Base-by-base conservation (phyloP, 1,140 invertebrate species). In the Pygmarrhopalites habei region DNA sequence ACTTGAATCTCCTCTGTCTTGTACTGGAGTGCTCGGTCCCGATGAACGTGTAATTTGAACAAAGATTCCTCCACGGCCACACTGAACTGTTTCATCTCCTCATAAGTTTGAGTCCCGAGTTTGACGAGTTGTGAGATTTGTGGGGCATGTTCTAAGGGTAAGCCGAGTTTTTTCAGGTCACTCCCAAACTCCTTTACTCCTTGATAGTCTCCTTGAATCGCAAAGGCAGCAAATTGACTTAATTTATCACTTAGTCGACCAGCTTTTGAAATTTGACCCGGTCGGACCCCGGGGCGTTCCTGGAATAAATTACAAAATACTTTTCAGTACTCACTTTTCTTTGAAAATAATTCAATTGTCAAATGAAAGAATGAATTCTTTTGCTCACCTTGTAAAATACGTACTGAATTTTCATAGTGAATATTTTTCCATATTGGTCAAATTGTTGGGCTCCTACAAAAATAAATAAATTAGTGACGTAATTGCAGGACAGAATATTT, bases 361-460 rank as follows among this genome's bases (percentile, higher is more conserved):
- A n/a, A n/a, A n/a, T n/a, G n/a, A n/a, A n/a, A n/a, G n/a, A n/a
- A n/a, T n/a, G n/a, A n/a, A n/a, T n/a, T n/a, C n/a, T n/a, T n/a
- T n/a, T n/a, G n/a, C n/a, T n/a, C n/a, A n/a, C n/a, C 75, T 97
- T 97, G 77, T 99, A 99, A 76, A 97, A 95, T 30, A 98, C 89
- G 74, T 98, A 98, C 74, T 98, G 95, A 44, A 99, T 78, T 77
- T 99, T 99, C 17, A 98, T 84, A 0, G 96, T 99, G 77, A 99
- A 98, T 71, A 99, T 98, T 79, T 99, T 99, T 3, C 95, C 95
- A 76, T 89, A 99, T 73, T 95, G 89, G 79, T 99, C 96, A 75
- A 91, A 97, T 76, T 97, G 95, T 77, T 98, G 95, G 26, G 94
- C 88, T n/a, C 86, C 87, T 74, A 78, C 43, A 71, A 65, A 53